Percentiles rank a stretch among this genome's conserved stretches.
Evolutionary conservation across 2,888 invertebrate genomes (phyloP).

Genomic region (Aphidius colemani): DNA sequence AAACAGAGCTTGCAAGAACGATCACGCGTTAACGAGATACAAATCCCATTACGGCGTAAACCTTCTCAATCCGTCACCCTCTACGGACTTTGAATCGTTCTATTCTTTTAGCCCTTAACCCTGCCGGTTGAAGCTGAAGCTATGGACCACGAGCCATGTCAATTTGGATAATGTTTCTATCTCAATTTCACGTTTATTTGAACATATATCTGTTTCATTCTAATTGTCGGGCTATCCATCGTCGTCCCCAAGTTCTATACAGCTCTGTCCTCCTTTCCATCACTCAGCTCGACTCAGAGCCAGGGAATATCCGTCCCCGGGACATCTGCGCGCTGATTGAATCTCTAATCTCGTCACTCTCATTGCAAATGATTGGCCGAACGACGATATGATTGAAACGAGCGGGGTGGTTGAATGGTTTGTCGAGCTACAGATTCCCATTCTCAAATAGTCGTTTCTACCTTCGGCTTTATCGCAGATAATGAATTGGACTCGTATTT

Average conservation of each 20-base stretch:
- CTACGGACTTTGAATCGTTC: slow-evolving; percentile 52
- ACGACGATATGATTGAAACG: slow-evolving; percentile 26
- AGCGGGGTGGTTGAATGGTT: slow-evolving; percentile 28
- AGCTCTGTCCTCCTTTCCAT: slow-evolving; percentile 36
- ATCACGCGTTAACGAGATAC: slow-evolving; percentile 61
- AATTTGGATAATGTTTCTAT: slow-evolving; percentile 56
- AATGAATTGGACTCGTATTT: no score
- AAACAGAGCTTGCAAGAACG: slow-evolving; percentile 49
- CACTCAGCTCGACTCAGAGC: slow-evolving; percentile 48
- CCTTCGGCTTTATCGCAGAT: slow-evolving; percentile 24
- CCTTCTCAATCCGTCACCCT: slow-evolving; percentile 58
- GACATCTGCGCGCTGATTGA: slow-evolving; percentile 61
- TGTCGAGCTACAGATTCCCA: slow-evolving; percentile 27
- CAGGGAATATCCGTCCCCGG: slow-evolving; percentile 60
- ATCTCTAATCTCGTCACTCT: slow-evolving; percentile 57
- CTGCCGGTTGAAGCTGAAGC: slow-evolving; percentile 38
- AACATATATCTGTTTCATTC: slow-evolving; percentile 20
- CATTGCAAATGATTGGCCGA: slow-evolving; percentile 41
- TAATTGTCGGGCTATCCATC: slow-evolving; percentile 30
- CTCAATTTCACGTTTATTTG: slow-evolving; percentile 22
- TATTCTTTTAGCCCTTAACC: slow-evolving; percentile 18
- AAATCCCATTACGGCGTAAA: slow-evolving; percentile 60
- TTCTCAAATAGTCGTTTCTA: slow-evolving; percentile 22
- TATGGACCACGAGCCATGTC: slow-evolving; percentile 55
- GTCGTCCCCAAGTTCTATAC: slow-evolving; percentile 31